A percentile compares a stretch with the other conserved stretches of the same genome.
Evolutionary conservation across 2,797 vertebrate genomes (phyloP).

Genomic region (Cuculus canorus): DNA sequence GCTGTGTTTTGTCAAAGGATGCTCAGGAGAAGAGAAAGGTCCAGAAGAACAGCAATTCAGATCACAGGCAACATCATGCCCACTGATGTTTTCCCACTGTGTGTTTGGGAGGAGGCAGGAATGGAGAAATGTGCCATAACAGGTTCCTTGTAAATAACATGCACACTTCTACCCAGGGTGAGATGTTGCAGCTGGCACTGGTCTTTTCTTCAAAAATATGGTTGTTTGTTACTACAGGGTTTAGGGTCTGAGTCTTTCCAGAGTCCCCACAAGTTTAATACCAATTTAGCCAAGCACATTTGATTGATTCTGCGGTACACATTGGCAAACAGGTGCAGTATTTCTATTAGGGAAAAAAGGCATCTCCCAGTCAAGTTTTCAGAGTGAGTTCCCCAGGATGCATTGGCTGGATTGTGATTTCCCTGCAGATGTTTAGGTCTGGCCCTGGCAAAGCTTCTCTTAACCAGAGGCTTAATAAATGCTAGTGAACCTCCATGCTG

Average conservation of each 20-base stretch:
- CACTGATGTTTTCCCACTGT: not conserved
- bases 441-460: not conserved
- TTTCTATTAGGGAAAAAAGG: not conserved
- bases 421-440: not conserved
- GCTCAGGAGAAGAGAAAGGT: not conserved
- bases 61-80: not conserved
- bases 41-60: not conserved
- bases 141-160: not conserved
- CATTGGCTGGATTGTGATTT: not conserved
- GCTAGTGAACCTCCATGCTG: not conserved
- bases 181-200: not conserved
- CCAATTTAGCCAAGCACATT: not conserved
- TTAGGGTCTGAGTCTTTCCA: not conserved
- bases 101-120: not conserved
- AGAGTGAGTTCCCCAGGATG: not conserved
- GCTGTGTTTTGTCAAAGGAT: not conserved
- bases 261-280: not conserved
- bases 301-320: accelerated
- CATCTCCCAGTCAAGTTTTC: not conserved
- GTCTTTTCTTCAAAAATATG: not conserved
- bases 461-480: not conserved
- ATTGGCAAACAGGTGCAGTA: not conserved
- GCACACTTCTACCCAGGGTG: not conserved
- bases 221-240: not conserved
- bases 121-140: not conserved